Evolutionary conservation across 64 coral and sea anemone genomes (phyloP), one percentile per base, ranked within the genome.

Genomic region (Astreopora myriophthalma): DNA sequence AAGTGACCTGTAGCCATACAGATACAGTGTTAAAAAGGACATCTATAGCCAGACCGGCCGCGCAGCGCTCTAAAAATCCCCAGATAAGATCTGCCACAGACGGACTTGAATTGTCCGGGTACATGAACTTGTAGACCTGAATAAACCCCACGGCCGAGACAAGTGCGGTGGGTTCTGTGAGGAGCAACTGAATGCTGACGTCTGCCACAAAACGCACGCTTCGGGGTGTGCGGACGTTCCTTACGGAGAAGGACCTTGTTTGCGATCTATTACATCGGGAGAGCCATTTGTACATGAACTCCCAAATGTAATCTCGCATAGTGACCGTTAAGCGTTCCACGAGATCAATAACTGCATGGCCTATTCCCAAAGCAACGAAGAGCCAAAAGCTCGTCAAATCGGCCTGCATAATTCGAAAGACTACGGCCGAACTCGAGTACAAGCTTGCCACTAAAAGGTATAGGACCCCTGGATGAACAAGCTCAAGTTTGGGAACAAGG

Each of bases 321-420:
- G 94, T 92, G 40, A 96, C 79, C 1, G 94, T 96, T 28, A 89
- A 34, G 26, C 94, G 60, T 34, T 96, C 94, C 9, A 96, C 26
- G 6, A 96, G 85, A 68, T 96, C 94, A 49, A 96, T 67, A 22
- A 92, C 30, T 10, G 94, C 89, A 69, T 96, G 94, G 12, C 83
- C 76, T 28, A 88, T 25, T 11, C 94, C 94, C 14, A 96, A 52
- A 6, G 73, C 84, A 71, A 88, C 42, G 66, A 89, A 96, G 0
- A 89, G 68, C 23, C 12, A 38, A 77, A 92, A 82, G 36, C 60
- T 92, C 11, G 78, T 92, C 34, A 96, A 34, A 20, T 96, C 89
- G 19, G 94, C 84, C 51, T 96, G 94, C 94, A 96, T 92, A 32
- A 96, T 78, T 13, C 94, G 89, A 39, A 96, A 89, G 10, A 96